phyloP scores from a whole-genome alignment of 2,113 vertebrate genomes.

The Miniopterus natalensis region DNA sequence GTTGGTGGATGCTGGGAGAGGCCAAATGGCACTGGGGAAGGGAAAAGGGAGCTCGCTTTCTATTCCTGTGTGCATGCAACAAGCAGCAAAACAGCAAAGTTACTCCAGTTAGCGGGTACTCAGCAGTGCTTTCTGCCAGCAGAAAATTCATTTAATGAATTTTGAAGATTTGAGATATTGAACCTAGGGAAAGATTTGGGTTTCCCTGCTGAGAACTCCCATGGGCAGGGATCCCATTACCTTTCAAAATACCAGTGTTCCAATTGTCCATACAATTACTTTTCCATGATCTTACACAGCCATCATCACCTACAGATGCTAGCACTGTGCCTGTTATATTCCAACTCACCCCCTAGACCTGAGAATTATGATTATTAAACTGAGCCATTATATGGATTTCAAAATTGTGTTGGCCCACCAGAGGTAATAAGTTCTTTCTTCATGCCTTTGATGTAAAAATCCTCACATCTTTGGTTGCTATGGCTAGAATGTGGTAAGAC shows the following conservation, averaged over 20 bases:
- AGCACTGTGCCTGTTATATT: conserved; percentile 97
- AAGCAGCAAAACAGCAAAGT: conserved; percentile 95
- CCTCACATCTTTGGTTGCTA: conserved; percentile 97
- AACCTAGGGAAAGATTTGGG: conserved; percentile 91
- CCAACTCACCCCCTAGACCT: conserved; percentile 98
- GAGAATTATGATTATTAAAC: conserved; percentile 98
- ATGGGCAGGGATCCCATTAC: conserved; percentile 96
- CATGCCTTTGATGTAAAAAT: conserved; percentile 96
- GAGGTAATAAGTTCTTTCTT: conserved; percentile 94
- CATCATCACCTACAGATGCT: conserved; percentile 97
- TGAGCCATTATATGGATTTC: conserved; percentile 96
- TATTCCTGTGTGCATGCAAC: conserved; percentile 98
- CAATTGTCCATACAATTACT: conserved; percentile 99
- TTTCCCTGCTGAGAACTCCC: conserved; percentile 92
- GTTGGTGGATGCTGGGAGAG: conserved; percentile 93
- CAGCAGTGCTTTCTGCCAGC: conserved; percentile 94
- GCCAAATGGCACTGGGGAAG: conserved; percentile 92
- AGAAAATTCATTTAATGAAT: conserved; percentile 93
- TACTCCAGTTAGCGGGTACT: conserved; percentile 93
- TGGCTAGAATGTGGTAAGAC: conserved; percentile 97
- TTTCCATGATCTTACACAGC: conserved; percentile 98
- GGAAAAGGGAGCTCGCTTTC: conserved; percentile 91
- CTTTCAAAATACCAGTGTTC: conserved; percentile 98
- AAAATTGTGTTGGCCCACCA: conserved; percentile 94
- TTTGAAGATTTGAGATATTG: conserved; percentile 92